Conservation (phyloP, 2,797 vertebrate species). For the Streptopelia turtur region DNA sequence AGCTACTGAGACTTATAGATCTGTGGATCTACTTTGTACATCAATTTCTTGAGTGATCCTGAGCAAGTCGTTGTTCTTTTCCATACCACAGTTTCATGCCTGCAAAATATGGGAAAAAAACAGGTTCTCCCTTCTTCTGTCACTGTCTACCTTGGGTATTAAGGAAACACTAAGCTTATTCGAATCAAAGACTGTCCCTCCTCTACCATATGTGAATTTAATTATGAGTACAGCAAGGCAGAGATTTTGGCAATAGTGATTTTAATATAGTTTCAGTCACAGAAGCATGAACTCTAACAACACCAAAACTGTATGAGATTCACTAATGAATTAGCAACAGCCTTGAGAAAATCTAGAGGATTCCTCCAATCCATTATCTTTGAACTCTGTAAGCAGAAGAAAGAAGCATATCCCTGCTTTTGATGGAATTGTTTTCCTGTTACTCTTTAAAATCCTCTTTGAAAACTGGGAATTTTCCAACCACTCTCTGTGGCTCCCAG, state of each 20-base stretch:
- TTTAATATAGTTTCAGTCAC: background rate
- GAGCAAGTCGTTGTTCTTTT: background rate
- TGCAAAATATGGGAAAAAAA: background rate
- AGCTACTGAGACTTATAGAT: background rate
- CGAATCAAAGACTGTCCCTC: background rate
- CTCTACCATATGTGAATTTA: background rate
- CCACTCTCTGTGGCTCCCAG: background rate
- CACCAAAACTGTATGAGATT: background rate
- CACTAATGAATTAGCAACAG: background rate
- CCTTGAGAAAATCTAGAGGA: background rate
- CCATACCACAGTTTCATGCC: background rate
- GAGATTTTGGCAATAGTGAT: background rate
- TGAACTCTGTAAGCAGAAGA: background rate
- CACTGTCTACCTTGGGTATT: background rate
- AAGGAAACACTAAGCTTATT: background rate
- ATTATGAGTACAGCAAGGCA: background rate
- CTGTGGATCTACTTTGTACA: background rate
- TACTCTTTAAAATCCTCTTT: background rate
- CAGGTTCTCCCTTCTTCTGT: background rate
- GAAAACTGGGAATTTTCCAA: background rate
- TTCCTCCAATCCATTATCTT: background rate
- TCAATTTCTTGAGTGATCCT: background rate
- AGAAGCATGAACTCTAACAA: background rate
- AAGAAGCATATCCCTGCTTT: background rate
- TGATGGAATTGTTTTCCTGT: background rate